Base-by-base conservation (phyloP, 2,113 vertebrate species). In the Paralichthys olivaceus region DNA sequence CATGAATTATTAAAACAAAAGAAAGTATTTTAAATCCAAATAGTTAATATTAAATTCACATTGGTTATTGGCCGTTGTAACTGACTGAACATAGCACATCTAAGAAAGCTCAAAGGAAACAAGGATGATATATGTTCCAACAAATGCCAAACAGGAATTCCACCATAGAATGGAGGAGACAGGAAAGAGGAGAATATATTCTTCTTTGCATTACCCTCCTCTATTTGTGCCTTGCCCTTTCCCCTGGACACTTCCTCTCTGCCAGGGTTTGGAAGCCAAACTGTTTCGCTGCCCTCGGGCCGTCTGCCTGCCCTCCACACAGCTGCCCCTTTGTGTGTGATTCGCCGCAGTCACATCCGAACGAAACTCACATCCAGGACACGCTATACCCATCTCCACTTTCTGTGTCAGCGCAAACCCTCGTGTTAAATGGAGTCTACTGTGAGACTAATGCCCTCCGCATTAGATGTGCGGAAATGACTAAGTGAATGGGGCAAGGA, bases 391-490 rank as follows among this genome's bases (percentile, higher is more conserved):
- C 60, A 74, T 87, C 72, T 77, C 65, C 59, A 60, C 68, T 76
- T 65, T 82, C 67, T 69, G 68, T 23, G 34, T 65, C 72, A 45
- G 20, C 11, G 43, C 29, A 32, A 51, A 32, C 69, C 49, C 74
- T 49, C 15, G 3, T 20, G 58, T 61, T 83, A 72, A 78, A 85
- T 72, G 66, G 66, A 69, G 57, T 60, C 69, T 37, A 73, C 62
- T 75, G 53, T 81, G 66, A 70, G 72, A 74, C 73, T 58, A 70
- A 66, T 72, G 47, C 29, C 40, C 45, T 23, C 76, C 17, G 49
- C 54, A 43, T 66, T 43, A 84, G 72, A 87, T n/a, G 79, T 54
- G 65, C 73, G 69, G 71, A 86, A 89, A 80, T 69, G 77, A 87
- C 76, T 68, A 66, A 79, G 79, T 90, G 79, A 90, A 85, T 86